Conservation (phyloP, 2,888 invertebrate genomes). For the Eristalis pertinax region DNA sequence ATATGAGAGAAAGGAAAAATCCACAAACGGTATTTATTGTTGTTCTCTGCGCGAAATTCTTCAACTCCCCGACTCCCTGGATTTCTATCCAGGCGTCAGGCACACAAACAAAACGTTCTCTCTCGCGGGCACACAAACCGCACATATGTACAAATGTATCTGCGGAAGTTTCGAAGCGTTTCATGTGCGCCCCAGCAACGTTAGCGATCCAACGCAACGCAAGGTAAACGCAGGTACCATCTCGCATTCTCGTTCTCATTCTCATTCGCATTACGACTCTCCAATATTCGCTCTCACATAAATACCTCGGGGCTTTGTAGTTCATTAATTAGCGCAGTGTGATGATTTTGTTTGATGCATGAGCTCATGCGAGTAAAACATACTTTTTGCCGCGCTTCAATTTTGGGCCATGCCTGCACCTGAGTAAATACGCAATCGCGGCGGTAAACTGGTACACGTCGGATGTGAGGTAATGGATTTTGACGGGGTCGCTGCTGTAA, state of each 20-base stretch:
- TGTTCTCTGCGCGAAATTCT: conserved; percentile 18
- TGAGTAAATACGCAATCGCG: neutral
- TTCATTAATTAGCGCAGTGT: conserved; percentile 39
- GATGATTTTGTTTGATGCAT: conserved; percentile 16
- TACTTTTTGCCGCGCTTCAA: neutral
- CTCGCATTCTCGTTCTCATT: neutral
- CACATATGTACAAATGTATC: neutral
- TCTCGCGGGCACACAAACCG: neutral
- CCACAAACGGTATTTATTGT: conserved; percentile 31
- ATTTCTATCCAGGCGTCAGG: too few species aligned
- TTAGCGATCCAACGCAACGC: neutral
- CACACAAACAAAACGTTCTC: too few species aligned
- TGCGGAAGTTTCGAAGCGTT: neutral
- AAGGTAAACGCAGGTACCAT: neutral
- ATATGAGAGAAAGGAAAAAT: conserved; percentile 3
- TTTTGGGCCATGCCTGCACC: neutral
- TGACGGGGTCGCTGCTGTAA: neutral
- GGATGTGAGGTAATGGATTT: neutral
- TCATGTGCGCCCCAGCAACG: neutral
- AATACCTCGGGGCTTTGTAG: neutral
- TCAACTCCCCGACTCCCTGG: neutral
- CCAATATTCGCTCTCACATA: neutral
- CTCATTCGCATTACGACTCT: neutral
- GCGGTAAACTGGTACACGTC: neutral
- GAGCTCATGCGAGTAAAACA: neutral